Conservation (phyloP, 2,113 vertebrate genomes). For the Zosterops lateralis region DNA sequence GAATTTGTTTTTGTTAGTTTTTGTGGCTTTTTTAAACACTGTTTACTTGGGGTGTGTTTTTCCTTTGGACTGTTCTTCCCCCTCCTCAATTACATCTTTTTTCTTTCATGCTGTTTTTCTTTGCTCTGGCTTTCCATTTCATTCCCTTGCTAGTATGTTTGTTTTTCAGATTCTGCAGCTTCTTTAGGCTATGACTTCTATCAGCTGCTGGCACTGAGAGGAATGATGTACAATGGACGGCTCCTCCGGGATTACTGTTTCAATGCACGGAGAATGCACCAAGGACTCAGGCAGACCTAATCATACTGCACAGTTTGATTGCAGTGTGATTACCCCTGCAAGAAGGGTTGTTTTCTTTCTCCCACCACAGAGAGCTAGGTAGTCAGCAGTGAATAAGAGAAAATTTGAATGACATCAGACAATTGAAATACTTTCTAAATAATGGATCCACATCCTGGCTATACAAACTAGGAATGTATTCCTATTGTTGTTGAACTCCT, state of each 20-base stretch:
- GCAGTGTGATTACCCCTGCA: conserved; percentile 51
- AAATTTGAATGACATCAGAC: conserved; percentile 61
- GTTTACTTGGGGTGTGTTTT: neutral
- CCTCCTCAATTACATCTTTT: conserved; percentile 20
- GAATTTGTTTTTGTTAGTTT: neutral
- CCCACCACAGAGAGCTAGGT: neutral
- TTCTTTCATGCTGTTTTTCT: conserved; percentile 31
- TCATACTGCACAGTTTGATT: conserved; percentile 57
- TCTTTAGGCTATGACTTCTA: conserved; percentile 52
- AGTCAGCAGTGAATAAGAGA: conserved; percentile 44
- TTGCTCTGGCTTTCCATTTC: conserved; percentile 20
- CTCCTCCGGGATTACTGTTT: conserved; percentile 29
- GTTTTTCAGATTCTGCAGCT: conserved; percentile 52
- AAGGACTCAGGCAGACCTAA: conserved; percentile 41
- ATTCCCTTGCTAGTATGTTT: conserved; percentile 41
- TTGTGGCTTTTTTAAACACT: neutral
- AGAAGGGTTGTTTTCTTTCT: conserved; percentile 52
- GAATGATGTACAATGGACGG: neutral
- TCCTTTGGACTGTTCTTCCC: conserved; percentile 12
- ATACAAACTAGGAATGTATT: conserved; percentile 28
- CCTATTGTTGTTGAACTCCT: conserved; percentile 31
- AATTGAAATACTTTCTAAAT: conserved; percentile 59
- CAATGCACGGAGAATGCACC: conserved; percentile 36
- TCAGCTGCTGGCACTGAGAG: conserved; percentile 1
- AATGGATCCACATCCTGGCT: conserved; percentile 37